Evolutionary conservation across 1,140 invertebrate species (phyloP).

Genomic region (Pemphigus obesinymphae): DNA sequence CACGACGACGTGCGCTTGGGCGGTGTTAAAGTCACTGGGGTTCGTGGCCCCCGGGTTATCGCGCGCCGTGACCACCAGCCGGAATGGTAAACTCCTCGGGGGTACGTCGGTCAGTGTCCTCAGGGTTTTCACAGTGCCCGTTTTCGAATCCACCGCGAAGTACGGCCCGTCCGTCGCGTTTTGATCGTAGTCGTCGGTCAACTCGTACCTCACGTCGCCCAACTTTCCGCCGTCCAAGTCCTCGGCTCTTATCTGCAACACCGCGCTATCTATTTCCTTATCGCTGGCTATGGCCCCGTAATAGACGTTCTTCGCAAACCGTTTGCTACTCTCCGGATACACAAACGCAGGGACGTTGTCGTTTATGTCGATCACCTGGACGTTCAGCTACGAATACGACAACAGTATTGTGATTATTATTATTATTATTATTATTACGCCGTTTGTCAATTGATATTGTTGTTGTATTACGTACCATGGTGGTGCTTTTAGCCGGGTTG

Average conservation of each 20-base stretch:
- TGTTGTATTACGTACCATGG: conserved; percentile 53
- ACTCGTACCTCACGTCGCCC: conserved; percentile 68
- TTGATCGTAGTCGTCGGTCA: conserved; percentile 55
- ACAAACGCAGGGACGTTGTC: conserved; percentile 80
- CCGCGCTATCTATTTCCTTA: conserved; percentile 63
- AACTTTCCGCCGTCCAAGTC: conserved; percentile 77
- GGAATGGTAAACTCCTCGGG: conserved; percentile 62
- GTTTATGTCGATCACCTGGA: conserved; percentile 80
- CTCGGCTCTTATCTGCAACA: conserved; percentile 71
- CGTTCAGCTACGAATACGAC: conserved; percentile 57
- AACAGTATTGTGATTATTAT: background rate
- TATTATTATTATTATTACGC: background rate
- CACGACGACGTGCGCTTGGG: conserved; percentile 62
- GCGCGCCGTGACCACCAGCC: conserved; percentile 66
- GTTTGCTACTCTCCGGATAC: conserved; percentile 56
- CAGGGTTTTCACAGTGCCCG: conserved; percentile 69
- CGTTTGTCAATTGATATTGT: background rate
- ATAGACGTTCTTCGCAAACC: conserved; percentile 57
- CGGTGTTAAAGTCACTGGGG: conserved; percentile 58
- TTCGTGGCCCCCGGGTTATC: conserved; percentile 59
- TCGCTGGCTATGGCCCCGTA: conserved; percentile 67
- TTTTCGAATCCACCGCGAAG: conserved; percentile 67
- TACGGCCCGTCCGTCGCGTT: conserved; percentile 57
- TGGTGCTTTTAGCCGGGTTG: conserved; percentile 66
- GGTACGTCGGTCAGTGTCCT: conserved; percentile 65